These are phyloP conservation scores for Sorex araneus DNA, from an alignment of 2,113 vertebrate species.

Conservation along the genomic window DNA sequence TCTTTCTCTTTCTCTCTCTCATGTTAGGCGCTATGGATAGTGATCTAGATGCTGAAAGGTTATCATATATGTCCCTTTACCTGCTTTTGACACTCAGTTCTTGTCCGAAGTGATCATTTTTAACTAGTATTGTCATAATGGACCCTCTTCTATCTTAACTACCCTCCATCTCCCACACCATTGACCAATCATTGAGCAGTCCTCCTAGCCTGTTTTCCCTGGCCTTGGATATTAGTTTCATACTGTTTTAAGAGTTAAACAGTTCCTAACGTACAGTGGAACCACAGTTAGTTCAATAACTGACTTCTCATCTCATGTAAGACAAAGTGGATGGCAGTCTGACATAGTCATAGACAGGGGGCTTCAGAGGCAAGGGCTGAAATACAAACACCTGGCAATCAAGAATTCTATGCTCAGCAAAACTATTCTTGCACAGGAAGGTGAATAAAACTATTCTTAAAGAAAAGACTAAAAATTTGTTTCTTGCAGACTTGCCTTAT, in stretches of 20 bases:
- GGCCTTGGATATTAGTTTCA: no score
- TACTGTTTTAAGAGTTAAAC: background rate
- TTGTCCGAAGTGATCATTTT: no score
- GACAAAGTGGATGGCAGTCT: background rate
- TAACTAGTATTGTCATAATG: no score
- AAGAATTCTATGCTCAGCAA: background rate
- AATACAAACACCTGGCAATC: background rate
- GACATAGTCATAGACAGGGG: background rate
- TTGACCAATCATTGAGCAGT: no score
- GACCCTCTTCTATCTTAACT: no score
- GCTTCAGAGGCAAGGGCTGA: background rate
- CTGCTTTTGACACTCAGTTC: no score
- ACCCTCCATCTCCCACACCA: no score
- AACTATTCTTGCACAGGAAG: background rate
- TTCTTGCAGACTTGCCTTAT: background rate
- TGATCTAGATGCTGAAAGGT: no score
- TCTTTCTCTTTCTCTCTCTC: no score
- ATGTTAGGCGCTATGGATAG: no score
- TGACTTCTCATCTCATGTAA: background rate
- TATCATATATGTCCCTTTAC: no score
- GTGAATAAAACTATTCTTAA: constrained; percentile 11
- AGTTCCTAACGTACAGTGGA: background rate
- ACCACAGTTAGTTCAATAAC: background rate
- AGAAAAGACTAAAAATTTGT: background rate
- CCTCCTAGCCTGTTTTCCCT: no score